Percentiles rank a stretch among this genome's conserved stretches.
phyloP scores from a whole-genome alignment of 2,113 vertebrate genomes.

The Casuarius casuarius region DNA sequence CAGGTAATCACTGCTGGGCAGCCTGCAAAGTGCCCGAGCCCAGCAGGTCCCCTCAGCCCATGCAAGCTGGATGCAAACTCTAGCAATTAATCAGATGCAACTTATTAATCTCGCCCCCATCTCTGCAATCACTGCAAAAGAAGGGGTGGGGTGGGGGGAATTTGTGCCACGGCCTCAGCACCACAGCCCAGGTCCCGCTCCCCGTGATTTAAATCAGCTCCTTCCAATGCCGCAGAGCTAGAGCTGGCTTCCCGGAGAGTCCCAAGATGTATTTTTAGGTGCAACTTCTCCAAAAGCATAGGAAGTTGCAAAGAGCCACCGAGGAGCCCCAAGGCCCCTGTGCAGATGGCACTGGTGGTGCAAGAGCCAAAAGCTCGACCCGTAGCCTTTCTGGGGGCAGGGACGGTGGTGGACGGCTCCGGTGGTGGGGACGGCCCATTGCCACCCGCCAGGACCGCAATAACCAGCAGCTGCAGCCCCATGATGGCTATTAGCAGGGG shows the following conservation, averaged over 20 bases:
- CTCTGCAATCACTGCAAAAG: too few relatives aligned
- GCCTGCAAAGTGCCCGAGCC: too few relatives aligned
- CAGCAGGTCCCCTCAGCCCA: too few relatives aligned
- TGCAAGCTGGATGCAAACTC: too few relatives aligned
- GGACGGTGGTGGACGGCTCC: neutral
- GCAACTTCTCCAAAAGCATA: constrained; percentile 3
- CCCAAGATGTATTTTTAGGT: constrained; percentile 51
- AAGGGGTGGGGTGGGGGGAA: too few relatives aligned
- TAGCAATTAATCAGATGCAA: too few relatives aligned
- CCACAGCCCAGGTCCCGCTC: neutral
- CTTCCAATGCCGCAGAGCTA: neutral
- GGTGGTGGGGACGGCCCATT: neutral
- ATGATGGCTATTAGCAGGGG: neutral
- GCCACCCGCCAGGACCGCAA: fast-evolving
- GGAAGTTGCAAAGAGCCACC: neutral
- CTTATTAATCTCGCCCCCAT: too few relatives aligned
- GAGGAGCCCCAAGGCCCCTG: neutral
- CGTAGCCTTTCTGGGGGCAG: fast-evolving
- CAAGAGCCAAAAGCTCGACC: fast-evolving
- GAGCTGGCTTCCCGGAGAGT: constrained; percentile 23
- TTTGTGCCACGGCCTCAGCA: neutral
- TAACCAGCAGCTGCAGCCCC: neutral
- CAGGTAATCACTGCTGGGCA: too few relatives aligned
- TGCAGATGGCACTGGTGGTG: neutral
- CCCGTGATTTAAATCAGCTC: constrained; percentile 29